Percentiles rank a stretch among this genome's conserved stretches.
Conservation (phyloP, 2,797 vertebrate species). For the Ara ararauna region DNA sequence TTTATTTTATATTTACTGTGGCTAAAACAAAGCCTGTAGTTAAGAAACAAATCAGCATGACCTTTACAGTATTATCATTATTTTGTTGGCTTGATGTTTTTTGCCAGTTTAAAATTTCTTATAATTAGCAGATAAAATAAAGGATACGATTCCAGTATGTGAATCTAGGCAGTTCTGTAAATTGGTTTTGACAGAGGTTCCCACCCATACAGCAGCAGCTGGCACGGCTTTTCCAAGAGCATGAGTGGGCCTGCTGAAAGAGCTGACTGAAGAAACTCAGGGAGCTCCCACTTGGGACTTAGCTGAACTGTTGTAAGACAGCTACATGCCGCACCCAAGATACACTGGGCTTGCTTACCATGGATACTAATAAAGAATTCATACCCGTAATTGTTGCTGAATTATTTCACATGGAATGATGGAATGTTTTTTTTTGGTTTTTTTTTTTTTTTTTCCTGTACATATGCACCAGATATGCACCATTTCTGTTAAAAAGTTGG, state of each 20-base stretch:
- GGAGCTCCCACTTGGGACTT: neutral
- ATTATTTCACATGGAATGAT: neutral
- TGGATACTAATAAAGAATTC: neutral
- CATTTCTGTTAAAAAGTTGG: neutral
- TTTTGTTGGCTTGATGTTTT: neutral
- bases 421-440: neutral
- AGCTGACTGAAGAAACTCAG: neutral
- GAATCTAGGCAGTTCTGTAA: neutral
- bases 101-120: neutral
- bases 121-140: neutral
- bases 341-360: neutral
- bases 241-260: neutral
- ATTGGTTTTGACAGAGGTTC: neutral
- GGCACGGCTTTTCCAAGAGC: neutral
- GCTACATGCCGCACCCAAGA: neutral
- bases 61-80: neutral
- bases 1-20: neutral
- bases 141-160: accelerated
- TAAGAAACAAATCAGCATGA: neutral
- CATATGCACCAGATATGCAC: neutral
- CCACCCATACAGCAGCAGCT: neutral
- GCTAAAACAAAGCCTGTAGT: neutral
- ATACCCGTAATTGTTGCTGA: neutral
- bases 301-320: neutral
- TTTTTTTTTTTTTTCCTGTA: too few relatives aligned